These are phyloP conservation scores for Cepaea hortensis DNA, from an alignment of 2,888 invertebrate genomes.

Conservation along the genomic window DNA sequence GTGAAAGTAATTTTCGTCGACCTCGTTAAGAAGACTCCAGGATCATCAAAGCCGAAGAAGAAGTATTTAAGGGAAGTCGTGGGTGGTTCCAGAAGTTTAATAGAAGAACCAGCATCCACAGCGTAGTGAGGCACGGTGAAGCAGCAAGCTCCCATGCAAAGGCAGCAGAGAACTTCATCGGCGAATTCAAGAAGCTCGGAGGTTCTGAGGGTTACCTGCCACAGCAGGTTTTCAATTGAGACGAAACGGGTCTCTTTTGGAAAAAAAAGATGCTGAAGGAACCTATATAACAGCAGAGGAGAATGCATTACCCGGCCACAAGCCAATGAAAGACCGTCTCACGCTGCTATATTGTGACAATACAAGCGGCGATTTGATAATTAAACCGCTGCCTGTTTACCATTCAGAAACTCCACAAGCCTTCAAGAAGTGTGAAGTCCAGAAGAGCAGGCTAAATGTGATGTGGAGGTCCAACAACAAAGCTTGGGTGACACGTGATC, in stretches of 20 bases:
- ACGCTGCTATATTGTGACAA: not conserved
- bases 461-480: not conserved
- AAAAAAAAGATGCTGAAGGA: not conserved
- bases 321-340: not conserved
- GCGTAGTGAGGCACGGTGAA: not conserved
- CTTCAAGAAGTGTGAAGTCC: not conserved
- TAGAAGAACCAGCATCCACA: not conserved
- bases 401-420: not conserved
- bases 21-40: too few species aligned
- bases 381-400: not conserved
- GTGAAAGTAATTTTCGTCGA: too few species aligned
- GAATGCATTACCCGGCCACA: not conserved
- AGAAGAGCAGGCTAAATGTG: not conserved
- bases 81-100: not conserved
- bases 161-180: not conserved
- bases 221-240: not conserved
- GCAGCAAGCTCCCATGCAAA: not conserved
- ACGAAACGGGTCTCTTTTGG: not conserved
- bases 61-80: not conserved
- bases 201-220: not conserved
- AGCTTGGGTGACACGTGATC: not conserved
- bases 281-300: not conserved
- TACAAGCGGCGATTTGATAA: not conserved
- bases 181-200: not conserved
- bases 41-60: not conserved